Evolutionary conservation across 2,113 vertebrate genomes (phyloP).

Genomic region (Emydocephalus ijimae): DNA sequence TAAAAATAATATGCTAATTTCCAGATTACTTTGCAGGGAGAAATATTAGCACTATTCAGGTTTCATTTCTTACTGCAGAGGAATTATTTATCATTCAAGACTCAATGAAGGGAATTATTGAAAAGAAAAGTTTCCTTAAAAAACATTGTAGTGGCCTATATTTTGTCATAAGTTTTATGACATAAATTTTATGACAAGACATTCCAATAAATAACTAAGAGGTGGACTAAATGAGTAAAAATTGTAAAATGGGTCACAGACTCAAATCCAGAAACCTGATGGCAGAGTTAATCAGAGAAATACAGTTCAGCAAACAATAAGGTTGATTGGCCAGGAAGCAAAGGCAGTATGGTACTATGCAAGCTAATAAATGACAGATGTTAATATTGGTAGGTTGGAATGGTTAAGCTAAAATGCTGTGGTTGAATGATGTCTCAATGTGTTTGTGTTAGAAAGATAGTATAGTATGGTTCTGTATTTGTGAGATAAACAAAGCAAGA

Average conservation of each 20-base stretch:
- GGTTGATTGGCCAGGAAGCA: not conserved
- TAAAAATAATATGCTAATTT: not conserved
- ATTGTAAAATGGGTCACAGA: not conserved
- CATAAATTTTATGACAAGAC: not conserved
- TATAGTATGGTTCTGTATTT: not conserved
- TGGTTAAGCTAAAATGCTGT: not conserved
- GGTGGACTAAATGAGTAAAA: not conserved
- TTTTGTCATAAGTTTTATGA: not conserved
- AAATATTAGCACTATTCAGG: not conserved
- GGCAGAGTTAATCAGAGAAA: not conserved
- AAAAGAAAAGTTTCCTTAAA: not conserved
- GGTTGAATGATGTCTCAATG: not conserved
- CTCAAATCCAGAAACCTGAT: not conserved
- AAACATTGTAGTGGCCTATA: not conserved
- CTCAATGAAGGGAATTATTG: not conserved
- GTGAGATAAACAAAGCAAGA: not conserved
- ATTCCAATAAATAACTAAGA: not conserved
- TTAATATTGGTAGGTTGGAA: not conserved
- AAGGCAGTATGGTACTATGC: not conserved
- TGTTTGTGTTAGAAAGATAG: not conserved
- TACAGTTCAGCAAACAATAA: not conserved
- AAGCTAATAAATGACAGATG: not conserved
- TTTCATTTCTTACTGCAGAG: conserved; percentile 25
- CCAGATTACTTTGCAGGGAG: not conserved
- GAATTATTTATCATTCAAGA: conserved; percentile 19